These are phyloP conservation scores for Ladona fulva DNA, from an alignment of 1,140 invertebrate species.

Conservation along the genomic window DNA sequence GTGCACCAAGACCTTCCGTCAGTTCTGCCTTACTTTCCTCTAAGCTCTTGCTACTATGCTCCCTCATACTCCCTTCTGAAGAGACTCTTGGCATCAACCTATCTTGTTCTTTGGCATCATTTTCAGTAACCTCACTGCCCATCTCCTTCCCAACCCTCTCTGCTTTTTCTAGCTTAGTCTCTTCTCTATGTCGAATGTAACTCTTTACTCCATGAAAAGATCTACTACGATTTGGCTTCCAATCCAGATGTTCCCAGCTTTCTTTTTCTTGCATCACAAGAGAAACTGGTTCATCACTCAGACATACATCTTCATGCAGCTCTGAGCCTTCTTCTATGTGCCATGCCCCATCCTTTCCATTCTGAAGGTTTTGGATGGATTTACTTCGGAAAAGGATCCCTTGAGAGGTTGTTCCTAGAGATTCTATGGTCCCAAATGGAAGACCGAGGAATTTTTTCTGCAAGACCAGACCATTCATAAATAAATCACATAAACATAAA, in stretches of 20 bases:
- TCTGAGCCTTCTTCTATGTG: background rate
- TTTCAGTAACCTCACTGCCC: background rate
- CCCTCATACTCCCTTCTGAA: background rate
- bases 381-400: background rate
- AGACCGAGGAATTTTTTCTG: background rate
- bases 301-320: background rate
- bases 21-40: background rate
- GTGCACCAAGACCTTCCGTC: background rate
- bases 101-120: background rate
- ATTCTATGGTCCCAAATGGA: background rate
- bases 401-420: background rate
- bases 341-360: background rate
- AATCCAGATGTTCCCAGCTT: background rate
- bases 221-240: background rate
- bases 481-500: no score
- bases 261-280: background rate
- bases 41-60: background rate
- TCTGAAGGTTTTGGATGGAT: background rate
- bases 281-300: background rate
- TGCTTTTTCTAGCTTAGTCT: background rate
- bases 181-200: background rate
- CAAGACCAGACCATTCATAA: no score
- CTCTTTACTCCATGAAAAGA: background rate
- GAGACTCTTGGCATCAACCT: background rate
- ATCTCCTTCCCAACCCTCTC: background rate